Percentiles rank a stretch among this genome's conserved stretches.
phyloP scores from a whole-genome alignment of 2,113 vertebrate species.

The Scomber japonicus region DNA sequence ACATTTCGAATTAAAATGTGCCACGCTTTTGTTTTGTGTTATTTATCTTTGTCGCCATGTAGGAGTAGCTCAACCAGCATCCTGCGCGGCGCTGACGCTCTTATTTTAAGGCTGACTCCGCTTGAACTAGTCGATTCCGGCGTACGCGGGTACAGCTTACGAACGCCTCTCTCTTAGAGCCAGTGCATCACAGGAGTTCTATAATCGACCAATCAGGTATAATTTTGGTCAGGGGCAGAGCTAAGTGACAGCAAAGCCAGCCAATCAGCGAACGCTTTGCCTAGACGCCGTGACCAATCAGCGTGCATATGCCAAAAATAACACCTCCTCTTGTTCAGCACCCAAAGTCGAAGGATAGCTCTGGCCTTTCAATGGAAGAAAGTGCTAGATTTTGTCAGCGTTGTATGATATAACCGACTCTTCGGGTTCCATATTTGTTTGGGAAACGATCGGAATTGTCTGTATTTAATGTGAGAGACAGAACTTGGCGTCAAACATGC shows the following conservation, averaged over 20 bases:
- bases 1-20: not conserved
- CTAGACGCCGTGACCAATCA: constrained; percentile 72
- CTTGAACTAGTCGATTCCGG: constrained; percentile 12
- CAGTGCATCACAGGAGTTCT: constrained; percentile 41
- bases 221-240: constrained; percentile 60
- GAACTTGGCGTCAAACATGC: constrained; percentile 85
- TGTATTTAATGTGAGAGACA: constrained; percentile 68
- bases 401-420: constrained; percentile 77
- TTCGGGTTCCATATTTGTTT: constrained; percentile 70
- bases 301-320: constrained; percentile 68
- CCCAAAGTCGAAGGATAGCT: constrained; percentile 87
- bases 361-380: constrained; percentile 85
- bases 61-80: not conserved
- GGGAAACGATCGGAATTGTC: constrained; percentile 62
- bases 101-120: constrained; percentile 33
- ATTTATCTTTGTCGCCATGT: rapidly evolving
- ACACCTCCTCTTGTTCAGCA: constrained; percentile 86
- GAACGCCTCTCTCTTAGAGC: constrained; percentile 18
- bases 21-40: not conserved
- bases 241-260: constrained; percentile 65
- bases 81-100: not conserved
- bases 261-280: constrained; percentile 70
- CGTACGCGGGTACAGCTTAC: not conserved
- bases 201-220: constrained; percentile 71
- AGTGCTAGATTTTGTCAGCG: constrained; percentile 80